Evolutionary conservation across 2,113 vertebrate genomes (phyloP).

Genomic region (Ginglymostoma cirratum): DNA sequence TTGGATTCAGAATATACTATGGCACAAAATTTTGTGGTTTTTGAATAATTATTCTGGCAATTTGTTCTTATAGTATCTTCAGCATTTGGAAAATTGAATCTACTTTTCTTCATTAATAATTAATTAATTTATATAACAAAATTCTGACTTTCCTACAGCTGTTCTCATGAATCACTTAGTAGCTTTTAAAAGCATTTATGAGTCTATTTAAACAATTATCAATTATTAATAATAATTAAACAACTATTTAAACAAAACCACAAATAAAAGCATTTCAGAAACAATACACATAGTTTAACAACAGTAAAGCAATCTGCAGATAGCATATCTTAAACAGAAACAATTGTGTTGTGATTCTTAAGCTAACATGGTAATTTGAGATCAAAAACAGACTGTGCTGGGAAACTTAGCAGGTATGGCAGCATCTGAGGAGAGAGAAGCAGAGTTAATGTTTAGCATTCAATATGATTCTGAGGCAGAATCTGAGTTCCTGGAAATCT

Average conservation of each 20-base stretch:
- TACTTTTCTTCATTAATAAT: neutral
- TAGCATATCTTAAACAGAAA: neutral
- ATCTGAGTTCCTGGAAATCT: neutral
- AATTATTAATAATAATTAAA: too few species aligned
- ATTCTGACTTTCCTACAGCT: neutral
- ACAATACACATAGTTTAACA: neutral
- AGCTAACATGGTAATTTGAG: neutral
- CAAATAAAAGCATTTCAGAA: neutral
- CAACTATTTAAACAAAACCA: neutral
- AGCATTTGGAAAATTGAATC: neutral
- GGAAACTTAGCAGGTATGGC: too few species aligned
- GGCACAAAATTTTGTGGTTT: neutral
- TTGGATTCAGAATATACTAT: neutral
- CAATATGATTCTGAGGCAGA: too few species aligned
- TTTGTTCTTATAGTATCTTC: neutral
- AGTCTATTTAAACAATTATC: neutral
- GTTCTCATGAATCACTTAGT: neutral
- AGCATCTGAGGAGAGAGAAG: too few species aligned
- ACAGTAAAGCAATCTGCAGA: neutral
- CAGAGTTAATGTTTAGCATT: too few species aligned
- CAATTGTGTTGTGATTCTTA: neutral
- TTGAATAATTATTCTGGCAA: neutral
- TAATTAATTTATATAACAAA: neutral
- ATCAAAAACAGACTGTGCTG: too few species aligned
- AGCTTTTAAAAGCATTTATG: neutral